phyloP scores from a whole-genome alignment of 2,888 invertebrate species.

The Caradrina kadenii region DNA sequence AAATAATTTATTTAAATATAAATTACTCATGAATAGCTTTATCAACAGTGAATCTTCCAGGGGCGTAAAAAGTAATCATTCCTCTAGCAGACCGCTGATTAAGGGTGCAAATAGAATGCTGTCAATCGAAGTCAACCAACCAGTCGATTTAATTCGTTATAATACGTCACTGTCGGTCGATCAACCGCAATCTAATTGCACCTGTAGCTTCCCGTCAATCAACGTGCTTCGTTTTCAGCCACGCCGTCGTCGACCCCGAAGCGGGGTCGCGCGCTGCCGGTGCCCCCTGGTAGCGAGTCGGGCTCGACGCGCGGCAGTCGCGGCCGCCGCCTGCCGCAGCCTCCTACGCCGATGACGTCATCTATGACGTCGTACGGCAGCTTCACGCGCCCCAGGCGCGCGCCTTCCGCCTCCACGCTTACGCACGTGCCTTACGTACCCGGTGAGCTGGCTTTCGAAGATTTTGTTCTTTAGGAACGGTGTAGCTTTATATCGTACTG shows the following conservation, averaged over 20 bases:
- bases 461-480: not conserved
- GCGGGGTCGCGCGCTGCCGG: conserved; percentile 82
- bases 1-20: too few relatives aligned
- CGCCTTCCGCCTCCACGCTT: conserved; percentile 76
- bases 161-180: too few relatives aligned
- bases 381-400: conserved; percentile 67
- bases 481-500: too few relatives aligned
- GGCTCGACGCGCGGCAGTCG: conserved; percentile 81
- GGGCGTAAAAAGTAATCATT: not conserved
- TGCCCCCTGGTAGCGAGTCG: conserved; percentile 84
- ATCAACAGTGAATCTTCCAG: too few relatives aligned
- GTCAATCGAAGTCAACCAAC: not conserved
- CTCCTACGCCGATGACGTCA: conserved; percentile 77
- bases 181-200: too few relatives aligned
- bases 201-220: conserved; percentile 24
- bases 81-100: not conserved
- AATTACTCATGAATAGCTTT: too few relatives aligned
- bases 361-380: conserved; percentile 66
- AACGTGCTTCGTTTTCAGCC: conserved; percentile 70
- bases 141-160: not conserved
- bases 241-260: conserved; percentile 89
- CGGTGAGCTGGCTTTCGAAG: conserved; percentile 70
- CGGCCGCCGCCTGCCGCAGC: conserved; percentile 83
- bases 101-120: not conserved
- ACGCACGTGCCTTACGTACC: conserved; percentile 88